Conservation (phyloP, 2,113 vertebrate species). For the Thunnus maccoyii region DNA sequence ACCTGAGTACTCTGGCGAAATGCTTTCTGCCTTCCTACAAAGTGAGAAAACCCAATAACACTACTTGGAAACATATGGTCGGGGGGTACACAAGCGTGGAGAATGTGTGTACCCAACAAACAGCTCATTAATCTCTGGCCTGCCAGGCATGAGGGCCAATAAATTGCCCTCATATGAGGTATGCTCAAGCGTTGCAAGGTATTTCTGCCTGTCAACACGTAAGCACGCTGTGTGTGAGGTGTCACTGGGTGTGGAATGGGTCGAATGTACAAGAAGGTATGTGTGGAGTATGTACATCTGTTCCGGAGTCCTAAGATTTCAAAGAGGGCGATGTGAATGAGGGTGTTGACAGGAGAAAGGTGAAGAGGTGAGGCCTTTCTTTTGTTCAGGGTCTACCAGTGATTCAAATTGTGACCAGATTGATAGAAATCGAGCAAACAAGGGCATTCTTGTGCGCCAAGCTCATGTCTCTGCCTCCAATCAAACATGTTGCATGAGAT, state of each 20-base stretch:
- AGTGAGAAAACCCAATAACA: slow-evolving; percentile 31
- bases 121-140: slow-evolving; percentile 61
- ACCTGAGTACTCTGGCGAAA: not conserved
- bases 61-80: slow-evolving; percentile 25
- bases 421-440: not conserved
- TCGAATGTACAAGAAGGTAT: not conserved
- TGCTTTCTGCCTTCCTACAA: not conserved
- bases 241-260: not conserved
- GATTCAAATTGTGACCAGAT: slow-evolving; percentile 5
- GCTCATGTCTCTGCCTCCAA: no score
- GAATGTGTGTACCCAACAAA: slow-evolving; percentile 44
- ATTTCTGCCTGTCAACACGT: slow-evolving; percentile 12
- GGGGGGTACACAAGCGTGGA: slow-evolving; percentile 6
- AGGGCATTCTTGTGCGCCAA: no score
- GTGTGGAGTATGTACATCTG: not conserved
- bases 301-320: not conserved
- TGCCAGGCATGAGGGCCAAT: slow-evolving; percentile 33
- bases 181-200: slow-evolving; percentile 5
- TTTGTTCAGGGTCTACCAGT: not conserved
- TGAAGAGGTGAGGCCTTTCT: not conserved
- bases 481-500: no score
- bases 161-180: slow-evolving; percentile 45
- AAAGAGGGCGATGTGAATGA: not conserved
- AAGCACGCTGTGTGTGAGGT: not conserved
- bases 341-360: not conserved